These are phyloP conservation scores for Mareca penelope DNA, from an alignment of 2,797 vertebrate genomes.

Conservation along the genomic window DNA sequence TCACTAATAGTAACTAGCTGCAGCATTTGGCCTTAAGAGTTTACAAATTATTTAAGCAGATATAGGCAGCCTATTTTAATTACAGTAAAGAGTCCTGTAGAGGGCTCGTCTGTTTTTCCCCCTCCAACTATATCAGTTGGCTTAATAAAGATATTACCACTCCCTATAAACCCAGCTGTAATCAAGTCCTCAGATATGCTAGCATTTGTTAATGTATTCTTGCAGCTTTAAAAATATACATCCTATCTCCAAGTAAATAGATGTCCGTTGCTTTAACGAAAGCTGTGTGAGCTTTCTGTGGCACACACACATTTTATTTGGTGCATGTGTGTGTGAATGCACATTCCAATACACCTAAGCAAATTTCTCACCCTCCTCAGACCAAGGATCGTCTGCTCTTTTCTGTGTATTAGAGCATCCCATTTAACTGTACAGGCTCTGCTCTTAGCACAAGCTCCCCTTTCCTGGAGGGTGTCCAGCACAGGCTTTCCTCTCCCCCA, in stretches of 20 bases:
- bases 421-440: not conserved
- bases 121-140: conserved; percentile 57
- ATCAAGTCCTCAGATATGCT: conserved; percentile 29
- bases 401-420: not conserved
- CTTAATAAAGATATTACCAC: conserved; percentile 63
- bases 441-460: not conserved
- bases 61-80: conserved; percentile 62
- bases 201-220: conserved; percentile 6
- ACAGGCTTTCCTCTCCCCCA: not conserved
- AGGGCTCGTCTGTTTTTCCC: conserved; percentile 42
- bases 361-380: not conserved
- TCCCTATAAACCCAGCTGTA: conserved; percentile 30
- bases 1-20: conserved; percentile 63
- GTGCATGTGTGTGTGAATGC: not conserved
- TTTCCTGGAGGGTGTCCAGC: not conserved
- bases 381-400: not conserved
- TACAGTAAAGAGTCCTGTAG: conserved; percentile 44
- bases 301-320: not conserved
- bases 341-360: conserved; percentile 10
- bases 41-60: conserved; percentile 64
- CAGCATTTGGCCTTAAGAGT: conserved; percentile 66
- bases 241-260: not conserved
- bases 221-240: not conserved
- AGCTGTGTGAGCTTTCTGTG: not conserved
- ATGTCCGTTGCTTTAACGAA: not conserved